phyloP scores from a whole-genome alignment of 2,797 vertebrate species.

The Takifugu rubripes region DNA sequence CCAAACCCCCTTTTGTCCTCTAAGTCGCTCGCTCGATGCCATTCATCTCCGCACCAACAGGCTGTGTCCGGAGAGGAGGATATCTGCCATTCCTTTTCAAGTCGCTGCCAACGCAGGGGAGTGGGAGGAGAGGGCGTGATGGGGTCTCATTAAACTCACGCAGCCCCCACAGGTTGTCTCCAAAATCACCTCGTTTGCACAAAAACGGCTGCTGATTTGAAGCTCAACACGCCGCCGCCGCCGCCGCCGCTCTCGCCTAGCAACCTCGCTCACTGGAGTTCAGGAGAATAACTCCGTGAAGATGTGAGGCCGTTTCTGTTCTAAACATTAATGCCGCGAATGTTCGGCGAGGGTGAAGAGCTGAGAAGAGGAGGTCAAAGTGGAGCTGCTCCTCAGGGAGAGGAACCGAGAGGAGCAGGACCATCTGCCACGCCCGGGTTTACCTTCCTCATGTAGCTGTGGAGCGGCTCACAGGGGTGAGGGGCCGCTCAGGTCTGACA shows the following conservation, averaged over 20 bases:
- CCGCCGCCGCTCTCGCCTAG: slow-evolving; percentile 13
- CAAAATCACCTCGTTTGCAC: slow-evolving; percentile 50
- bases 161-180: slow-evolving; percentile 60
- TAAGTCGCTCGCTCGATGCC: slow-evolving; percentile 60
- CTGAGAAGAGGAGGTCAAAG: too few species aligned
- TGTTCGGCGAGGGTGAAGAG: too few species aligned
- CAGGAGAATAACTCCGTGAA: background rate
- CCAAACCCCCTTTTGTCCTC: slow-evolving; percentile 53
- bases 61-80: slow-evolving; percentile 65
- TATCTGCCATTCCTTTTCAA: slow-evolving; percentile 70
- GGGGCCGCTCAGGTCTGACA: too few species aligned
- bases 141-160: slow-evolving; percentile 60
- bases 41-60: slow-evolving; percentile 65
- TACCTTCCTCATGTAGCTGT: too few species aligned
- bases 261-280: slow-evolving; percentile 4
- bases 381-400: too few species aligned
- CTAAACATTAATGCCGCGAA: too few species aligned
- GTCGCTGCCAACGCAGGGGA: slow-evolving; percentile 59
- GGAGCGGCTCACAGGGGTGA: too few species aligned
- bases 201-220: slow-evolving; percentile 49
- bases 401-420: too few species aligned
- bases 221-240: slow-evolving; percentile 16
- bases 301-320: too few species aligned
- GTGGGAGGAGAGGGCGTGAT: slow-evolving; percentile 49
- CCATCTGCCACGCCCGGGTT: too few species aligned